A percentile compares a stretch with the other conserved stretches of the same genome.
Evolutionary conservation across 2,113 vertebrate genomes (phyloP).

Genomic region (Argyrosomus japonicus): DNA sequence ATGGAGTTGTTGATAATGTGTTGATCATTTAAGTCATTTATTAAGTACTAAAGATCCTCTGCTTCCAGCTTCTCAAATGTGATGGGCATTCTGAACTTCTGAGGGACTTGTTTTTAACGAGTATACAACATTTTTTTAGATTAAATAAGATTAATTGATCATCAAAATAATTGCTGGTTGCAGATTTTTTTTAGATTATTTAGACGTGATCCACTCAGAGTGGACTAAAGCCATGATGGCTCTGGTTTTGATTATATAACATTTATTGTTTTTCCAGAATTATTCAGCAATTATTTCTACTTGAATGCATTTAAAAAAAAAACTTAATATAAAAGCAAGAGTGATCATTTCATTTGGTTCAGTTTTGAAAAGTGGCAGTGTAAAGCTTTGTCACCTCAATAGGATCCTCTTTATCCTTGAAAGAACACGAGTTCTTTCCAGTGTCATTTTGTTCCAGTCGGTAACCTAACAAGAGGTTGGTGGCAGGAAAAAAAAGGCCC

Average conservation of each 20-base stretch:
- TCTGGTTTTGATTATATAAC: neutral
- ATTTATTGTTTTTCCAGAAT: neutral
- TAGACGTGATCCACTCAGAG: neutral
- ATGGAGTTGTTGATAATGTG: neutral
- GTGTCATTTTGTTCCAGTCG: constrained; percentile 76
- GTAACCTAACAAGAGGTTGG: constrained; percentile 79
- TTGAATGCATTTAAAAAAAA: neutral
- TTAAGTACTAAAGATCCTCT: too few species aligned
- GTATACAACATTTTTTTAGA: neutral
- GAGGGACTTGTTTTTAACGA: neutral
- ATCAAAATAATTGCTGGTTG: neutral
- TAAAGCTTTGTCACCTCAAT: constrained; percentile 57
- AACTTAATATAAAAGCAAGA: neutral
- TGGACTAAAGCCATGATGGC: too few species aligned
- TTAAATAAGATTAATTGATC: neutral
- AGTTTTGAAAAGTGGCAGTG: constrained; percentile 20
- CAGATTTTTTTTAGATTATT: neutral
- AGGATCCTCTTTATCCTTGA: constrained; percentile 65
- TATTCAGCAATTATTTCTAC: neutral
- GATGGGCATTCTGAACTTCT: neutral
- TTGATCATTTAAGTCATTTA: neutral
- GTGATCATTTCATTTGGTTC: constrained; percentile 20
- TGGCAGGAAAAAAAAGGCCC: constrained; percentile 61
- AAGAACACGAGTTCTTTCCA: constrained; percentile 57
- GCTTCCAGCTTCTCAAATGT: neutral